A percentile compares a stretch with the other conserved stretches of the same genome.
phyloP scores from a whole-genome alignment of 2,113 vertebrate species.

The Elephas maximus region DNA sequence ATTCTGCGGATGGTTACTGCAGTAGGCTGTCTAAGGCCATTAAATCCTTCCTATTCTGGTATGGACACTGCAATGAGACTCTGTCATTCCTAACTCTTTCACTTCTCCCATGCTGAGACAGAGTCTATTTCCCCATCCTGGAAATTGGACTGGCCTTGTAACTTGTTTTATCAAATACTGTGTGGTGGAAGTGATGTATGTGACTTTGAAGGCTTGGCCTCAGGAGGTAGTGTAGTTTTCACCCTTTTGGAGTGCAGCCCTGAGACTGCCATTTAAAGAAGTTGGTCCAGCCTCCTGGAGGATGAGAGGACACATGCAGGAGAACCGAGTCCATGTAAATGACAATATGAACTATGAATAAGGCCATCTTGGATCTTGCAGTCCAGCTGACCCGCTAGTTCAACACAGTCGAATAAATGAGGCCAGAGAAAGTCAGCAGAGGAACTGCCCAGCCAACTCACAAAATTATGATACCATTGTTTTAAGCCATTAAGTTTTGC shows the following conservation, averaged over 20 bases:
- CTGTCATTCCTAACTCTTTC: not conserved
- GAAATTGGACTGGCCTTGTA: not conserved
- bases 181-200: not conserved
- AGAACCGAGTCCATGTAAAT: not conserved
- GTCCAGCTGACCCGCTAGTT: not conserved
- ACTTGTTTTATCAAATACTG: not conserved
- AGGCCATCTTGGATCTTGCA: not conserved
- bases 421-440: not conserved
- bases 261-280: not conserved
- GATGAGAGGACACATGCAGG: not conserved
- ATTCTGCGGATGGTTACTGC: not conserved
- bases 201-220: not conserved
- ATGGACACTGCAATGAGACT: not conserved
- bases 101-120: not conserved
- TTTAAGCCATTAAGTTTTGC: constrained; percentile 15
- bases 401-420: not conserved
- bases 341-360: not conserved
- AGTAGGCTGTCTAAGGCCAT: not conserved
- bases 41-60: not conserved
- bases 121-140: not conserved
- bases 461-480: not conserved
- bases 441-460: not conserved
- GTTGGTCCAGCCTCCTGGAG: not conserved
- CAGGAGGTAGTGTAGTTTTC: not conserved
- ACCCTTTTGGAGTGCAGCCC: not conserved